phyloP scores from a whole-genome alignment of 2,113 vertebrate species.

The Scolopax mira region DNA sequence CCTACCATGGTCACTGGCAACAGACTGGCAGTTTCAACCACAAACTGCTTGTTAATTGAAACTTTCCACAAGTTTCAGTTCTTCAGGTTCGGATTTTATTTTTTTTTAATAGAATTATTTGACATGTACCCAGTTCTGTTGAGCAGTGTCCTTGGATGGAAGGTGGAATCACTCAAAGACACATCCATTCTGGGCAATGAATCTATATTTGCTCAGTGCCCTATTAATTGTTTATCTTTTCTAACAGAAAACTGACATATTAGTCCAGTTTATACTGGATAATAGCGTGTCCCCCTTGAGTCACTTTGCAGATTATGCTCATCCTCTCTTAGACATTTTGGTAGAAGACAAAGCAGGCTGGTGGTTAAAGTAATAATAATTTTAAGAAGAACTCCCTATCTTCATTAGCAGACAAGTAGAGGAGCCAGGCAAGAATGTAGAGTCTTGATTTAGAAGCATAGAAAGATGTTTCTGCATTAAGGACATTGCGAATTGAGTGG shows the following conservation, averaged over 20 bases:
- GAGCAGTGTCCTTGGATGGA: background rate
- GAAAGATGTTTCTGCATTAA: background rate
- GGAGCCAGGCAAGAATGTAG: background rate
- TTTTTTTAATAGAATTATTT: background rate
- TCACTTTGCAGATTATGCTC: background rate
- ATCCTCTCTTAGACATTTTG: background rate
- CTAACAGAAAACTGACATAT: background rate
- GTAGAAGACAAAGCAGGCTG: background rate
- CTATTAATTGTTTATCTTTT: background rate
- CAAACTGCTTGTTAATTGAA: background rate
- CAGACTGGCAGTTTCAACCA: background rate
- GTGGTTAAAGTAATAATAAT: background rate
- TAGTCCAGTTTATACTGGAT: background rate
- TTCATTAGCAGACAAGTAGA: background rate
- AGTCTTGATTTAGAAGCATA: background rate
- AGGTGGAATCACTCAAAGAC: background rate
- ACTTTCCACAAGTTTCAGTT: background rate
- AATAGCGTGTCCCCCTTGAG: background rate
- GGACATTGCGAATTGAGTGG: rapidly evolving
- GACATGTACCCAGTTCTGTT: background rate
- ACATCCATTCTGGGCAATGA: background rate
- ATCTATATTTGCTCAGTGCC: background rate
- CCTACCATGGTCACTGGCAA: background rate
- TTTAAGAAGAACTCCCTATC: background rate
- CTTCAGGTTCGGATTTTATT: background rate